phyloP scores from a whole-genome alignment of 2,113 vertebrate genomes.

The Crocuta crocuta region DNA sequence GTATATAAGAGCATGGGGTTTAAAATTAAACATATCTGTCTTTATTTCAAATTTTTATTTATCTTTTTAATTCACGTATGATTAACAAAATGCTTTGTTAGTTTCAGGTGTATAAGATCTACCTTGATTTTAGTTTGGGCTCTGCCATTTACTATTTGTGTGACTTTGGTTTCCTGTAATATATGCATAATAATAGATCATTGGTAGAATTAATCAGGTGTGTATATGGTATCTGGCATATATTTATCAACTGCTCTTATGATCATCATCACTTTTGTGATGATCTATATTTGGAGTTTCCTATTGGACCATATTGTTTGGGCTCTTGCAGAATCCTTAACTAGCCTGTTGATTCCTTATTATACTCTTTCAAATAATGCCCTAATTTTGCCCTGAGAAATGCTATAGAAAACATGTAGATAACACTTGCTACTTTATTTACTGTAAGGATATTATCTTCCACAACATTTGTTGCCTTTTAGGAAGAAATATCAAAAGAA shows the following conservation, averaged over 20 bases:
- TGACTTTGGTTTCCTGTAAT: background rate
- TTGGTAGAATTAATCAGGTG: background rate
- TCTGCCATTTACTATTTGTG: conserved; percentile 5
- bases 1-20: background rate
- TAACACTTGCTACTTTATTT: background rate
- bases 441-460: background rate
- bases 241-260: background rate
- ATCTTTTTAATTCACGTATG: background rate
- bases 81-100: background rate
- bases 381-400: background rate
- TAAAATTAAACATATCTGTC: background rate
- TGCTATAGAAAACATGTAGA: background rate
- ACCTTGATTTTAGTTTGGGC: background rate
- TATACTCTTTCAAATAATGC: background rate
- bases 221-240: background rate
- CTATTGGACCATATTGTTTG: background rate
- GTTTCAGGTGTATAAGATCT: background rate
- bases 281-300: background rate
- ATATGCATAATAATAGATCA: background rate
- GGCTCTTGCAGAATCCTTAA: background rate
- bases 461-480: background rate
- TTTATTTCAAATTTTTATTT: background rate
- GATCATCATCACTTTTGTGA: background rate
- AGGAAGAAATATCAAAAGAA: background rate
- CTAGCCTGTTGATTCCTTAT: background rate